Evolutionary conservation across 1,140 invertebrate genomes (phyloP).

Genomic region (Saccostrea glomerata): DNA sequence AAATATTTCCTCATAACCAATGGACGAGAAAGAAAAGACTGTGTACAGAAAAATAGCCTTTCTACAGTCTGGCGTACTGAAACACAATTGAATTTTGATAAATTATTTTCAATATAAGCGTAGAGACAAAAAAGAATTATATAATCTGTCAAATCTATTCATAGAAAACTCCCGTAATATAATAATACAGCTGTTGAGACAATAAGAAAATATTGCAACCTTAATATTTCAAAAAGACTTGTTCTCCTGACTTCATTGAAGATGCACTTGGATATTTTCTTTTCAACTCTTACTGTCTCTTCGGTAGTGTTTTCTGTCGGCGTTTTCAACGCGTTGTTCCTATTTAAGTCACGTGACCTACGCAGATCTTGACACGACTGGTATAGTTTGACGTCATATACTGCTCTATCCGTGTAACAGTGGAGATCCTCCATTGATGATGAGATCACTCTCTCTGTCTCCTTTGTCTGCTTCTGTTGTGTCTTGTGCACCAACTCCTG

Average conservation of each 20-base stretch:
- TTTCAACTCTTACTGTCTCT: not conserved
- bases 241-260: conserved; percentile 19
- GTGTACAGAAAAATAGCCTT: conserved; percentile 65
- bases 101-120: too few relatives aligned
- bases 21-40: conserved; percentile 68
- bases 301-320: not conserved
- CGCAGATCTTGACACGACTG: not conserved
- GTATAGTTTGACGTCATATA: conserved; percentile 34
- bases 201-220: not conserved
- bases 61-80: conserved; percentile 63
- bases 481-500: not conserved
- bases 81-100: not conserved
- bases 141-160: too few relatives aligned
- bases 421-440: conserved; percentile 59
- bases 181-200: too few relatives aligned
- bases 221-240: conserved; percentile 16
- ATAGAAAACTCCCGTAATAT: too few relatives aligned
- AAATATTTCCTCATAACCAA: conserved; percentile 72
- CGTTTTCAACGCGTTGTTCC: not conserved
- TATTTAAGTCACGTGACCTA: not conserved
- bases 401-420: conserved; percentile 53
- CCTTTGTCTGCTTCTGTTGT: not conserved
- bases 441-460: not conserved
- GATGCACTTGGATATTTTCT: not conserved
- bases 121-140: too few relatives aligned